Base-by-base conservation (phyloP, 2,888 invertebrate species). In the Megaustenia siamemsis region DNA sequence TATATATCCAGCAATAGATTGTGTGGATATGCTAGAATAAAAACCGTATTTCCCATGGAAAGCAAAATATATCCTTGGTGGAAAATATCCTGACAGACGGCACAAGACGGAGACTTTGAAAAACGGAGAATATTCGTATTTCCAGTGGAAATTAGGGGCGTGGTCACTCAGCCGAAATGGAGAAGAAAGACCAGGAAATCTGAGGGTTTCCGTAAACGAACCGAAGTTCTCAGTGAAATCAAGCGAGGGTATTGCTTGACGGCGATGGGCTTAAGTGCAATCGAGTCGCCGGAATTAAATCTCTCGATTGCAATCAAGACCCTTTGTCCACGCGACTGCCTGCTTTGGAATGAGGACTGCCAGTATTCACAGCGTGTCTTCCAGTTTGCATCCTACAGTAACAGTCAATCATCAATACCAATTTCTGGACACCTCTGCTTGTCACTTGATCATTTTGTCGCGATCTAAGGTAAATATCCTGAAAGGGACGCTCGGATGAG, bases 281-380 rank as follows among this genome's bases (percentile, higher is more conserved):
- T 71, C 82, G 56, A 53, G 60, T 4, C n/a, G 21, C 38, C 38
- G 35, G 53, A 82, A 60, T 73, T 43, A 43, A 21, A 60, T 60
- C 24, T 73, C 71, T 56, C 73, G 82, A 82, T 82, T 82, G 82
- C 82, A 82, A 82, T 82, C 73, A 73, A n/a, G 82, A 10, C 38
- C 43, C 71, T 45, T 73, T 73, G 82, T 82, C 60, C 82, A 82
- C 82, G 60, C 73, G 71, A 53, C 53, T 53, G 32, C 15, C 82
- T 53, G 32, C 15, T 73, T 15, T 21, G 1, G 28, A 40, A 56
- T 82, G 73, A 71, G 40, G n/a, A 56, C 40, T 15, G 35, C 24
- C 4, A 38, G n/a, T 56, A 49, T 49, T 49, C n/a, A 53, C n/a
- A 38, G 53, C 18, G 40, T 35, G 43, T 60, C 40, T 60, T 32